Base-by-base conservation (phyloP, 1,140 invertebrate genomes). In the Scaptomyza pallida region DNA sequence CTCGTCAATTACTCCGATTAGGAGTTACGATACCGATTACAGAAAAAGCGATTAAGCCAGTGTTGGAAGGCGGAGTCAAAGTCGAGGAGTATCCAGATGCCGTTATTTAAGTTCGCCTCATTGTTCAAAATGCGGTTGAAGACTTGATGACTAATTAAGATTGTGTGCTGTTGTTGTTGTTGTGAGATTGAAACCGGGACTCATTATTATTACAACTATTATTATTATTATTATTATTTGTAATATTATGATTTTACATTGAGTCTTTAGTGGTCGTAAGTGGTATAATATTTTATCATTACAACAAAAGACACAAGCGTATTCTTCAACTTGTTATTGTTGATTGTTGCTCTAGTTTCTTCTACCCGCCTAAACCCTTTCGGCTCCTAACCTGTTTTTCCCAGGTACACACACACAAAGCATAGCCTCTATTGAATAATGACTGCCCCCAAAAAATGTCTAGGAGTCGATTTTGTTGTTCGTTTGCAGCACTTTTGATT, bases 231-330 rank as follows among this genome's bases (percentile, higher is more conserved):
- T 52, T 64, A 19, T 33, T 21, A 52, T 60, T 45, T 48, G 23
- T 40, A 41, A 54, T 81, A 81, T 77, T 54, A 68, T n/a, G n/a
- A n/a, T n/a, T 70, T 67, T 60, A 70, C 77, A 81, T 81, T 76
- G 45, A 41, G 73, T 81, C 72, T 83, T 75, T 82, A 73, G 74
- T 47, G 51, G 44, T 51, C 44, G 15, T 48, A 71, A 57, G 73
- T 72, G 51, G 67, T 64, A 43, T 57, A 35, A 79, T 76, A 79
- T 85, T 85, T 85, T 73, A 79, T 70, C 76, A 59, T 59, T 64
- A 63, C 23, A 52, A 54, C 54, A 78, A 62, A 69, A 60, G 62
- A 17, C 40, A 37, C 17, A 60, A 19, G n/a, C 57, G 30, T 48
- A 41, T 62, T 54, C 43, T 67, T 26, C 6, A 26, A 16, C 69